Conservation (phyloP, 2,113 vertebrate genomes). For the Ailuropoda melanoleuca region DNA sequence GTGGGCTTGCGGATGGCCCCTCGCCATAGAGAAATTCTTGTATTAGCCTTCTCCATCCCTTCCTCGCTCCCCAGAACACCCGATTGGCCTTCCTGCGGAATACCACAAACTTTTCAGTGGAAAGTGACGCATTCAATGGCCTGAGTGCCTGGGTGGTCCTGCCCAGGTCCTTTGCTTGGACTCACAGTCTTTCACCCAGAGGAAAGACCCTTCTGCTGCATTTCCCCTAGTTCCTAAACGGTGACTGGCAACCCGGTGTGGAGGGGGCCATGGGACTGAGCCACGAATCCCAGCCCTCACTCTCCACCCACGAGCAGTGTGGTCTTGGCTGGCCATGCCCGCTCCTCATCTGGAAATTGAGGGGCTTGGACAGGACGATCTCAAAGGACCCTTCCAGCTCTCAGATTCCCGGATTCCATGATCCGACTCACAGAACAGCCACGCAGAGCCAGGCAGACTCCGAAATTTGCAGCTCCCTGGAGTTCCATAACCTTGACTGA, state of each 20-base stretch:
- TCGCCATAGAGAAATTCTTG: not conserved
- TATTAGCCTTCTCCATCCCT: not conserved
- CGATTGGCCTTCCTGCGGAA: not conserved
- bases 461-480: not conserved
- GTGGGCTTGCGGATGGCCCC: not conserved
- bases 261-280: not conserved
- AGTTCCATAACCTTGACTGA: not conserved
- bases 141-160: not conserved
- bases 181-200: not conserved
- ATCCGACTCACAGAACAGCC: not conserved
- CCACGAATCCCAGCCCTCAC: not conserved
- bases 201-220: not conserved
- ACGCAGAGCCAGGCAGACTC: not conserved
- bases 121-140: not conserved
- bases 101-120: not conserved
- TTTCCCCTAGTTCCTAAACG: not conserved
- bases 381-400: not conserved
- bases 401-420: not conserved
- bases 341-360: not conserved
- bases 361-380: not conserved
- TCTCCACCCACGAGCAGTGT: not conserved
- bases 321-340: not conserved
- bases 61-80: rapidly evolving
- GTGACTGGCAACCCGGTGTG: not conserved
- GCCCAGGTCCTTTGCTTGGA: not conserved